Percentiles rank a stretch among this genome's conserved stretches.
phyloP scores from a whole-genome alignment of 2,888 invertebrate species.

The Limnephilus marmoratus region DNA sequence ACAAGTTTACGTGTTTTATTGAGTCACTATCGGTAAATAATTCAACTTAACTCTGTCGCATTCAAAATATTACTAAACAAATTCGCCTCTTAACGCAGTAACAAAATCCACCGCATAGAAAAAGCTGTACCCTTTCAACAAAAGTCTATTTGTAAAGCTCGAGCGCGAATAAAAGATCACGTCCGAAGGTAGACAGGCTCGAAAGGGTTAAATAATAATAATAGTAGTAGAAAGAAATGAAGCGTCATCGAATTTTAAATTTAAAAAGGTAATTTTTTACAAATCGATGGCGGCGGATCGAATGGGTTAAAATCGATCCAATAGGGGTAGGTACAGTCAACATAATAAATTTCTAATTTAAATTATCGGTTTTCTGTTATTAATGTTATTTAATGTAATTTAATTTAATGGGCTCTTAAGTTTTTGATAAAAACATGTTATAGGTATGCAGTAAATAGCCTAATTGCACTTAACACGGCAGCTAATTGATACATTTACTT shows the following conservation, averaged over 20 bases:
- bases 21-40: neutral
- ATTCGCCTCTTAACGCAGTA: constrained; percentile 63
- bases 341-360: neutral
- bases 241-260: constrained; percentile 61
- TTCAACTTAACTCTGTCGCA: constrained; percentile 51
- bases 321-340: constrained; percentile 11
- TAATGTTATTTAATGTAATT: neutral
- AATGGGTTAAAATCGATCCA: constrained; percentile 57
- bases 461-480: no score
- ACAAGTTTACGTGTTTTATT: neutral
- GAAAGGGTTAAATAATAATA: constrained; percentile 51
- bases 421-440: no score
- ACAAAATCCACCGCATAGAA: constrained; percentile 65
- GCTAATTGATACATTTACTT: no score
- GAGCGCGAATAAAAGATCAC: constrained; percentile 63
- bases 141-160: constrained; percentile 63
- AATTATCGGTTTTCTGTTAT: neutral
- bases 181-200: constrained; percentile 57
- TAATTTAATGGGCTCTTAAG: no score
- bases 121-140: constrained; percentile 57
- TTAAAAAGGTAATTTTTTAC: constrained; percentile 58
- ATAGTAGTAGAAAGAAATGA: constrained; percentile 28
- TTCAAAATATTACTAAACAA: constrained; percentile 61
- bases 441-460: no score
- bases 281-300: constrained; percentile 57